Evolutionary conservation across 1,140 invertebrate genomes (phyloP).

Genomic region (Arion vulgaris): DNA sequence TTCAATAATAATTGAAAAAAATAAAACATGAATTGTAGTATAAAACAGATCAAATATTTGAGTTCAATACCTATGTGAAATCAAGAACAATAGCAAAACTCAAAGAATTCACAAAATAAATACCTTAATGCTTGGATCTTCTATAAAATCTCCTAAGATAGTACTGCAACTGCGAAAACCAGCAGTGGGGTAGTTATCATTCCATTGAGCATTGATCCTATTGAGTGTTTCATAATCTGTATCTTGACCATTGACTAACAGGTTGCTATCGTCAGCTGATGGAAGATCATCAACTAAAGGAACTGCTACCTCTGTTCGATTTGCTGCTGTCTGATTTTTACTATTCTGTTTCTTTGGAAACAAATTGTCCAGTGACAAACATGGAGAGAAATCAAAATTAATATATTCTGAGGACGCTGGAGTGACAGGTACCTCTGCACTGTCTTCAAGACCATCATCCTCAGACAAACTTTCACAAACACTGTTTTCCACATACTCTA

Average conservation of each 20-base stretch:
- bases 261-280: not conserved
- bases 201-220: not conserved
- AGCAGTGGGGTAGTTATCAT: conserved; percentile 17
- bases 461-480: not conserved
- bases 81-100: too few species aligned
- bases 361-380: not conserved
- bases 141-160: not conserved
- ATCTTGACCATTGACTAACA: not conserved
- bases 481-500: not conserved
- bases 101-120: not conserved
- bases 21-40: too few species aligned
- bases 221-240: not conserved
- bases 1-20: too few species aligned
- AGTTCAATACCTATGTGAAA: too few species aligned
- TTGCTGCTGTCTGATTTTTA: not conserved
- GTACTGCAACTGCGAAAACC: not conserved
- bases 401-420: not conserved
- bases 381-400: not conserved
- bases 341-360: not conserved
- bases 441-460: not conserved
- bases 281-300: not conserved
- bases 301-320: not conserved
- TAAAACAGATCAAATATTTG: too few species aligned
- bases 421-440: not conserved
- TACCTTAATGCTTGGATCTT: conserved; percentile 9